A percentile compares a stretch with the other conserved stretches of the same genome.
Evolutionary conservation across 64 coral and sea anemone species (phyloP).

Genomic region (Acropora tenuis): DNA sequence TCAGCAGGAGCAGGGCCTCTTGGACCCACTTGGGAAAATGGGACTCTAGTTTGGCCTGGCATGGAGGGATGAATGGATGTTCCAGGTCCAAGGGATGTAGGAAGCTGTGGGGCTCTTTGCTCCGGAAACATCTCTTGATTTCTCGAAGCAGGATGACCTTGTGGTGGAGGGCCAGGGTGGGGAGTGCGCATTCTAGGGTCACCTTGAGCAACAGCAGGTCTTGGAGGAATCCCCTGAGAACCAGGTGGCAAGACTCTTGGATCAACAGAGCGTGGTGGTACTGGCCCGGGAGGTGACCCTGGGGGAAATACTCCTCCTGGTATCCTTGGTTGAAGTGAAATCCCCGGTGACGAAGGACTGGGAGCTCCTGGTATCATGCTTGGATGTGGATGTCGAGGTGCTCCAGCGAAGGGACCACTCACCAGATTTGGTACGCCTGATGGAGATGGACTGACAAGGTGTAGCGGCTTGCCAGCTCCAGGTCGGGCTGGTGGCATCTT

Average conservation of each 20-base stretch:
- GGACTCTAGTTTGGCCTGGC: neutral
- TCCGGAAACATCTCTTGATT: conserved; percentile 7
- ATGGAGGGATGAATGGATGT: neutral
- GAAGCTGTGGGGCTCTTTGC: neutral
- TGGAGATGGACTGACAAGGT: conserved; percentile 53
- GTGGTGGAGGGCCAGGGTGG: neutral
- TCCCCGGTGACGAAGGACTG: conserved; percentile 1
- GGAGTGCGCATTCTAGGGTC: conserved; percentile 4
- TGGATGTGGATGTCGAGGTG: conserved; percentile 32
- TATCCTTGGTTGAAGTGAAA: conserved; percentile 49
- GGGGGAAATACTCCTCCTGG: conserved; percentile 33
- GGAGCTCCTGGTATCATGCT: conserved; percentile 11
- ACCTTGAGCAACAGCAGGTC: neutral
- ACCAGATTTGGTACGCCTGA: neutral
- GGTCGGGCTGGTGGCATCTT: conserved; percentile 71
- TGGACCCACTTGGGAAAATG: conserved; percentile 25
- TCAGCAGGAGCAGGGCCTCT: conserved; percentile 40
- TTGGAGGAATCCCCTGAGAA: neutral
- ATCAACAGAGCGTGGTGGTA: neutral
- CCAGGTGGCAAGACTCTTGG: conserved; percentile 11
- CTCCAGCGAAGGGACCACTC: conserved; percentile 7
- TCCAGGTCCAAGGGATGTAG: neutral
- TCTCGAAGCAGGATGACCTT: neutral
- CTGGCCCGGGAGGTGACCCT: neutral
- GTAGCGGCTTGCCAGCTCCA: conserved; percentile 68